Evolutionary conservation across 1,140 invertebrate genomes (phyloP).

Genomic region (Caenorhabditis remanei): DNA sequence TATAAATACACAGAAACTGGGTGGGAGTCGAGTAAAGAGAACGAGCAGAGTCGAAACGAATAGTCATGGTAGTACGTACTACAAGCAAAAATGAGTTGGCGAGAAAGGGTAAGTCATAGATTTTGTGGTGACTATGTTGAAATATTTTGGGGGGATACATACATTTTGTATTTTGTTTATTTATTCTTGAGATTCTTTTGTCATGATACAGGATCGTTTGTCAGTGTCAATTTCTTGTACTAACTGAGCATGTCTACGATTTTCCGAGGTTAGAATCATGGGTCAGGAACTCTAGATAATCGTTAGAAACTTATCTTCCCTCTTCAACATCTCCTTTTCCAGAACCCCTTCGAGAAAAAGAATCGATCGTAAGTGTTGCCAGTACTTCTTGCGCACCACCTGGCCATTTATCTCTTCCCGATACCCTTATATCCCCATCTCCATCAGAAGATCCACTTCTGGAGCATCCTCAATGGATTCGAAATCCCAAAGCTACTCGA

Average conservation of each 20-base stretch:
- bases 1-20: constrained; percentile 33
- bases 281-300: too few species aligned
- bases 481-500: neutral
- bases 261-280: too few species aligned
- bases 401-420: neutral
- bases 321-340: too few species aligned
- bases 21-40: neutral
- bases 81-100: constrained; percentile 45
- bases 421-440: neutral
- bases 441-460: neutral
- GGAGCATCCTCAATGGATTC: constrained; percentile 26
- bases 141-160: neutral
- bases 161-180: neutral
- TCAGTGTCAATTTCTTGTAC: neutral
- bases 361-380: constrained; percentile 13
- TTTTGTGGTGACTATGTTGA: constrained; percentile 10
- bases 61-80: constrained; percentile 23
- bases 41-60: neutral
- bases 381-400: neutral
- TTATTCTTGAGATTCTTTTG: neutral
- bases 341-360: constrained; percentile 28
- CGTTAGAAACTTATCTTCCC: too few species aligned
- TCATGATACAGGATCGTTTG: neutral
- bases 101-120: constrained; percentile 38
- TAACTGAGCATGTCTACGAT: too few species aligned